These are phyloP conservation scores for Lucilia cuprina DNA, from an alignment of 1,140 invertebrate genomes.

Conservation along the genomic window DNA sequence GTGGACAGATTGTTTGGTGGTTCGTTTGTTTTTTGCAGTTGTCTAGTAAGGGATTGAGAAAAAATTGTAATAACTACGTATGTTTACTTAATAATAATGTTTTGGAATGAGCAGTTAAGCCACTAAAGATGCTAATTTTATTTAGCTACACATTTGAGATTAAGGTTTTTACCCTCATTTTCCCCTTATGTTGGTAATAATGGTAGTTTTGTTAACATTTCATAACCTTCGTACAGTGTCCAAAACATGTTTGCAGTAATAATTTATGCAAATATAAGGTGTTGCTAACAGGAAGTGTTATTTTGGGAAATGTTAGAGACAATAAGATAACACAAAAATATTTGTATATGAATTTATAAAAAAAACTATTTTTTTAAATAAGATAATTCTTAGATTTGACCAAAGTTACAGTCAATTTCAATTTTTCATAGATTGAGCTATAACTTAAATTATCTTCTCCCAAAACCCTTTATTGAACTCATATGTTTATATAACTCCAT, in stretches of 20 bases:
- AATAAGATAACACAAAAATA: too few relatives aligned
- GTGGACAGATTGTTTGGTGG: neutral
- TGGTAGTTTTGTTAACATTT: neutral
- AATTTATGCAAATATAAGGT: neutral
- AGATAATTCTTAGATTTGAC: too few relatives aligned
- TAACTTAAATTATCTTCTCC: too few relatives aligned
- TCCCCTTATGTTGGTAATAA: neutral
- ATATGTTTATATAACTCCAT: neutral
- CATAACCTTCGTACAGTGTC: neutral
- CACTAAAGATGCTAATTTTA: slow-evolving; percentile 37
- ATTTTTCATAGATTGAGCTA: too few relatives aligned
- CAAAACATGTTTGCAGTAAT: neutral
- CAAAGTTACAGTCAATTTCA: too few relatives aligned
- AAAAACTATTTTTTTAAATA: too few relatives aligned
- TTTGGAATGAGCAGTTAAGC: slow-evolving; percentile 28
- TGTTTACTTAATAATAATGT: slow-evolving; percentile 19
- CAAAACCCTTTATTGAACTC: neutral
- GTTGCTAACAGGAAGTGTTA: neutral
- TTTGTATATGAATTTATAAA: too few relatives aligned
- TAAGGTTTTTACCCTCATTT: neutral
- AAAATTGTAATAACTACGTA: slow-evolving; percentile 3
- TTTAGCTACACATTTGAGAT: slow-evolving; percentile 32
- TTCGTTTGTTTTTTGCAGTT: neutral
- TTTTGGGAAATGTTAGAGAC: neutral
- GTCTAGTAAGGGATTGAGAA: neutral